Base-by-base conservation (phyloP, 2,888 invertebrate species). In the Mallateleia sp. region DNA sequence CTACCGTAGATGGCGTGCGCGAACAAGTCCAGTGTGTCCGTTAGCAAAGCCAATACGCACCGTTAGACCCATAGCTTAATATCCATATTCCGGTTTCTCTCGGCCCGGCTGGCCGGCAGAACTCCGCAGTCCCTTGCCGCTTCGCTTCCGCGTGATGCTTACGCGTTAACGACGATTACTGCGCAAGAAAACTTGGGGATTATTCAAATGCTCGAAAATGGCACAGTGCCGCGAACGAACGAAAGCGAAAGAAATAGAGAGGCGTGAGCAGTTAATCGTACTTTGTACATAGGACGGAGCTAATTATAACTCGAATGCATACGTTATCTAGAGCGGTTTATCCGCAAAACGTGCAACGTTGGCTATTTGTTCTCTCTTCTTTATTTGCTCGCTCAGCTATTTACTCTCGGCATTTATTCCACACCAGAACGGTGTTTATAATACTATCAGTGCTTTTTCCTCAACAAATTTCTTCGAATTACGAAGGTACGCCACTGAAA, bases 1-100 rank as follows among this genome's bases (percentile, higher is more conserved):
- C n/a, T n/a, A n/a, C n/a, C n/a, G n/a, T n/a, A n/a, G n/a, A n/a
- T n/a, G n/a, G n/a, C n/a, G n/a, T n/a, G n/a, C 89, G 91, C 92
- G 93, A 94, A 94, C 94, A 94, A 94, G 93, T 94, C 93, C 94
- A 94, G 94, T 95, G 94, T 94, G 92, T 92, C 93, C 94, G 94
- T 95, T 95, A 94, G 94, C 94, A 95, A 95, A 94, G 94, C 94
- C 94, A 94, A 94, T 94, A 93, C 93, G 92, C 93, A 91, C 92
- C 89, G 89, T 90, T 92, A 92, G 93, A 92, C 93, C 94, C 93
- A 94, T 93, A 92, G 91, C 93, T 92, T 93, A 93, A 93, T 94
- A 95, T 95, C 94, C 93, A 94, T 93, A 94, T 94, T 93, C 90
- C 75, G 80, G 54, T 78, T 72, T 90, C 58, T 72, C 74, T 85